Evolutionary conservation across 2,797 vertebrate species (phyloP).

Genomic region (Pangasius larnaudii): DNA sequence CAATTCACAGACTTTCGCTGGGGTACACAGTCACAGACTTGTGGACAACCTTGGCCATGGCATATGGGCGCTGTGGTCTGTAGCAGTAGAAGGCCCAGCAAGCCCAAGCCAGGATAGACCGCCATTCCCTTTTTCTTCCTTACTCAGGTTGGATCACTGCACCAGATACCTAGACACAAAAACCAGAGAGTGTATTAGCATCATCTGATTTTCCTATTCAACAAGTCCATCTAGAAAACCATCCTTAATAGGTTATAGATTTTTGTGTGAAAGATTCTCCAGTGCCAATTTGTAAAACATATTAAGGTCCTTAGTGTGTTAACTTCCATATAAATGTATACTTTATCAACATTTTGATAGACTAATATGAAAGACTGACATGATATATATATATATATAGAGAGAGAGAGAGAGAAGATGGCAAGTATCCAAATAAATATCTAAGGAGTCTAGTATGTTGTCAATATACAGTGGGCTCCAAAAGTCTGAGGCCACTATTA

Average conservation of each 20-base stretch:
- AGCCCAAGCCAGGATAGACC: conserved; percentile 72
- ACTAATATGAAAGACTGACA: neutral
- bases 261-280: neutral
- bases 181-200: conserved; percentile 11
- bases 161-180: conserved; percentile 73
- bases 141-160: conserved; percentile 74
- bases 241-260: neutral
- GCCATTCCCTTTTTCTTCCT: conserved; percentile 76
- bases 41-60: conserved; percentile 83
- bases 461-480: neutral
- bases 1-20: conserved; percentile 85
- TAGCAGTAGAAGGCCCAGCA: conserved; percentile 71
- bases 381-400: no score
- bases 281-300: neutral
- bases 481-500: no score
- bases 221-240: neutral
- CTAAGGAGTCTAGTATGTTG: neutral
- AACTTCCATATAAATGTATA: neutral
- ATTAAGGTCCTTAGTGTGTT: neutral
- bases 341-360: neutral
- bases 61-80: conserved; percentile 69
- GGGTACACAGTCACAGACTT: conserved; percentile 87
- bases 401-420: no score
- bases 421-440: neutral
- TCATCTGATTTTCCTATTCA: neutral